Percentiles rank a stretch among this genome's conserved stretches.
Evolutionary conservation across 1,140 invertebrate species (phyloP).

Genomic region (Xylocopa sonorina): DNA sequence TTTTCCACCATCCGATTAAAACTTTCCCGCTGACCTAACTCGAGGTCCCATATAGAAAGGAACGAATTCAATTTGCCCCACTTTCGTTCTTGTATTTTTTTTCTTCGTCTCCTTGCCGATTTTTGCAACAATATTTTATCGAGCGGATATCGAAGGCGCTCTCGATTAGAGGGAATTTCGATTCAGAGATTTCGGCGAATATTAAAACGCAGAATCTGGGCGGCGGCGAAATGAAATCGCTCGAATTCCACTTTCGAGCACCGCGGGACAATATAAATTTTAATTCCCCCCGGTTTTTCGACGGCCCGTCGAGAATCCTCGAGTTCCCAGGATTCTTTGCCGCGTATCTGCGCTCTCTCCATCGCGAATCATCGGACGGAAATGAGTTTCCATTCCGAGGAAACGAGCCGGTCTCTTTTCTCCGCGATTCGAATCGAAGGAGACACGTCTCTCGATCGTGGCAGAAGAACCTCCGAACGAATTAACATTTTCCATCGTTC

Average conservation of each 20-base stretch:
- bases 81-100: too few relatives aligned
- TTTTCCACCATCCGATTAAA: neutral
- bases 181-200: neutral
- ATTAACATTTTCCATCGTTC: neutral
- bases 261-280: conserved; percentile 23
- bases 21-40: too few relatives aligned
- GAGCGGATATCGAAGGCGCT: accelerated
- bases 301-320: neutral
- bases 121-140: too few relatives aligned
- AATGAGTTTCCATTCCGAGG: conserved; percentile 28
- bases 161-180: neutral
- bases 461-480: too few relatives aligned
- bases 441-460: conserved; percentile 7
- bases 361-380: conserved; percentile 3
- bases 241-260: neutral
- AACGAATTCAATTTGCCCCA: conserved; percentile 2
- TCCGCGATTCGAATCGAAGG: conserved; percentile 3
- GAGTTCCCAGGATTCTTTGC: neutral
- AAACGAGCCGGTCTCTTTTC: conserved; percentile 18
- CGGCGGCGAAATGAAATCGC: conserved; percentile 15
- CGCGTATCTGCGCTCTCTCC: neutral
- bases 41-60: too few relatives aligned
- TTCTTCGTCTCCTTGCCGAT: too few relatives aligned
- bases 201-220: neutral
- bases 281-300: conserved; percentile 1